Base-by-base conservation (phyloP, 2,888 invertebrate species). In the Stenurella melanura region DNA sequence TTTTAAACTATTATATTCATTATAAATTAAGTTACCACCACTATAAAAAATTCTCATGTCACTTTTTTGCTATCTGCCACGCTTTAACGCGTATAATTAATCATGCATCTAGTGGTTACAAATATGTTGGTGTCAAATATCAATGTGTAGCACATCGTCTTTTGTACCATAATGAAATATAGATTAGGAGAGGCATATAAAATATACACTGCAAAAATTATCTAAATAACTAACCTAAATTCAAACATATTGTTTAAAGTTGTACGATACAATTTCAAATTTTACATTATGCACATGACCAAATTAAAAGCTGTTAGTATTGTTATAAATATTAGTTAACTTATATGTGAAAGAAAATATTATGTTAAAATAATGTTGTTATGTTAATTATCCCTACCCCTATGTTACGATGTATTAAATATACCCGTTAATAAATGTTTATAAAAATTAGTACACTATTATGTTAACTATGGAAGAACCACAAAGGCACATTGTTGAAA, bases 251-350 rank as follows among this genome's bases (percentile, higher is more conserved):
- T 70, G 21, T 70, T 70, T 26, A 58, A 42, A 34, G 19, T 17
- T 72, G 72, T 72, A 77, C 77, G 74, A 79, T 79, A 73, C 79
- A 79, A 74, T 76, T 73, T 74, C 75, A 75, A 64, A 26, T 63
- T 67, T 67, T 61, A 76, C 70, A 60, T 69, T 75, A 78, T 78
- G 78, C 78, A 78, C 78, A 74, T 66, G 80, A 80, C 80, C 80
- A 80, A 80, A 72, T 61, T 63, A 54, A 63, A 54, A 63, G 54
- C 60, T 70, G 60, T 63, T 72, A 72, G 63, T 72, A 21, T 50
- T 61, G 58, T 58, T 60, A 63, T 30, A 54, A 26, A 26, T 63
- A 70, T 54, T 71, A 72, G 72, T 61, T 30, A 63, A 1, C 15
- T 42, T 7, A 60, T 61, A 61, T 71, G 60, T 71, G 26, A 66